phyloP scores from a whole-genome alignment of 2,888 invertebrate genomes.

The Drosophila paramelanica region DNA sequence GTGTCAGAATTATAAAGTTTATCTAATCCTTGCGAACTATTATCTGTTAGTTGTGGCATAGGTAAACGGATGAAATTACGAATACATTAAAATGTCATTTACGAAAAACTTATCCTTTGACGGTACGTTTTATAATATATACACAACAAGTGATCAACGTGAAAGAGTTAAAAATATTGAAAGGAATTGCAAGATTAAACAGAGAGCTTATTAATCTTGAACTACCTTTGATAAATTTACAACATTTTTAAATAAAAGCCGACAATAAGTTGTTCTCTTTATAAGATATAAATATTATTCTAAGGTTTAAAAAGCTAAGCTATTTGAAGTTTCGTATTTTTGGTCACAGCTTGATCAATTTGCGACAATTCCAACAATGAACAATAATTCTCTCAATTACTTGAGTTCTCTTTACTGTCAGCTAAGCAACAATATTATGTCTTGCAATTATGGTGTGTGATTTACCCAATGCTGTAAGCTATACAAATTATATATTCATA shows the following conservation, averaged over 20 bases:
- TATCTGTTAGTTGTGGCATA: conserved; percentile 4
- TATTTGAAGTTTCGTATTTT: background rate
- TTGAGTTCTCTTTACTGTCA: background rate
- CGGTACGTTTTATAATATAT: conserved; percentile 44
- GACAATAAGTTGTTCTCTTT: too few species aligned
- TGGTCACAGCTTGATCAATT: conserved; percentile 17
- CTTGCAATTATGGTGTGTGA: background rate
- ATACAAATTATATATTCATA: too few species aligned
- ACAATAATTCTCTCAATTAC: conserved; percentile 19
- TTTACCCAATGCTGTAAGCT: too few species aligned
- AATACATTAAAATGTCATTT: conserved; percentile 42
- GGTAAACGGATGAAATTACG: background rate
- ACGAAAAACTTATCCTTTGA: conserved; percentile 73
- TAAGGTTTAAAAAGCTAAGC: background rate
- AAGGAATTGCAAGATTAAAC: background rate
- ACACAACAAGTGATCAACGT: background rate
- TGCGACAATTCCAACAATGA: conserved; percentile 24
- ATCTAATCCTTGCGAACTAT: conserved; percentile 11
- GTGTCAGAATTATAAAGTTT: conserved; percentile 1
- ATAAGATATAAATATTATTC: background rate
- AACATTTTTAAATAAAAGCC: too few species aligned
- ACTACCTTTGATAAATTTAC: too few species aligned
- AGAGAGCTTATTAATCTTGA: background rate
- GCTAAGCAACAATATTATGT: background rate
- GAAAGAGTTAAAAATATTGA: background rate